Evolutionary conservation across 2,113 vertebrate species (phyloP), one percentile per base, ranked within the genome.

Genomic region (Takifugu flavidus): DNA sequence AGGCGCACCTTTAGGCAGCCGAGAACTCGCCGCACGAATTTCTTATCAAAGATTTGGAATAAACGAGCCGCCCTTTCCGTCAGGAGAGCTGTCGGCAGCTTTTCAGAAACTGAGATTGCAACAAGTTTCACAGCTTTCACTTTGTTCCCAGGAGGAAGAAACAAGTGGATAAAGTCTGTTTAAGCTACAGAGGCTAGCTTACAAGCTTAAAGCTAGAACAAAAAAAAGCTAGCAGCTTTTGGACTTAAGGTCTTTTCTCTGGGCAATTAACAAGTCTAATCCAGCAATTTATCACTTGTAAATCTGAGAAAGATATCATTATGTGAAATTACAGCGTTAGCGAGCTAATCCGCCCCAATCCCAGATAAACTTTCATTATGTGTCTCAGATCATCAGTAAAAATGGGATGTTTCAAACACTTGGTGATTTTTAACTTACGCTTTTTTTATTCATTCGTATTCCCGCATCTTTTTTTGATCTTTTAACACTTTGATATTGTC

Each of bases 31-130:
- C 2, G 42, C 53, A 8, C 27, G 1, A 0, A 39, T 13, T 31
- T 28, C 70, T 86, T 80, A 86, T 86, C 82, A 70, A 62, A 12
- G 28, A 15, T 55, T 65, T 56, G 57, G 72, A 75, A 63, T 79
- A 69, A 77, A 78, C 57, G 57, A 67, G 60, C 55, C 44, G 4
- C 74, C 69, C 66, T 64, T 63, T 8, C 47, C 4, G 13, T 52
- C 13, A 56, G 50, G 26, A 57, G 68, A 62, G 64, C 59, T 59
- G 70, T 63, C 70, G 20, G 42, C 66, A 44, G 53, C 10, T 4
- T 28, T 56, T 39, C 34, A 39, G 8, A 39, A 8, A 3, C 59
- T 45, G 44, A 69, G 53, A 72, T 52, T 28, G 10, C 2, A 0
- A 56, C 27, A 55, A 25, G 13, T 59, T 14, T 34, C 26, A n/a